Percentiles rank a stretch among this genome's conserved stretches.
Evolutionary conservation across 1,140 invertebrate species (phyloP).

Genomic region (Bombus affinis): DNA sequence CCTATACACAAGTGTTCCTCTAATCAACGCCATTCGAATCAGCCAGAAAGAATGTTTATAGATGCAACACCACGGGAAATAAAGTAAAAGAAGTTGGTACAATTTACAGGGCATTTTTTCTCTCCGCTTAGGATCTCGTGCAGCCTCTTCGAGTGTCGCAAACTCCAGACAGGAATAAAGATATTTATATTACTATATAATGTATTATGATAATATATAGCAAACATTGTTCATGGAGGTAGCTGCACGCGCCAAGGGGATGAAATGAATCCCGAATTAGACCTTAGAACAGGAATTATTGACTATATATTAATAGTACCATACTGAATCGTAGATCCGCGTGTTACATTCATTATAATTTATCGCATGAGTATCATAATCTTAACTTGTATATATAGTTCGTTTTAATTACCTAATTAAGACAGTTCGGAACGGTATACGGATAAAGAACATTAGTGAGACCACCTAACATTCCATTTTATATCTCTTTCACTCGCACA

Average conservation of each 20-base stretch:
- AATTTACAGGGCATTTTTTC: background rate
- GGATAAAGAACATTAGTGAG: slow-evolving; percentile 71
- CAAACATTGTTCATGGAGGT: slow-evolving; percentile 25
- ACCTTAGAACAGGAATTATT: slow-evolving; percentile 64
- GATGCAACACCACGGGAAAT: background rate
- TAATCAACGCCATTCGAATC: background rate
- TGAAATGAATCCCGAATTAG: slow-evolving; percentile 59
- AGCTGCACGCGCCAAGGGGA: slow-evolving; percentile 3
- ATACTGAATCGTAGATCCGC: slow-evolving; percentile 58
- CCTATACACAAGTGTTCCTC: background rate
- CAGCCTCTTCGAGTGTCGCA: background rate
- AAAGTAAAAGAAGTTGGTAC: background rate
- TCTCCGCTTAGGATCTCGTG: background rate
- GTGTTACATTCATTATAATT: slow-evolving; percentile 62
- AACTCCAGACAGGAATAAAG: background rate
- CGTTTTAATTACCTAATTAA: slow-evolving; percentile 72
- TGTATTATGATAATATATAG: background rate
- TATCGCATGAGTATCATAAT: slow-evolving; percentile 63
- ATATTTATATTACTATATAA: background rate
- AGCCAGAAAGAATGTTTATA: background rate
- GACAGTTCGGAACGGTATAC: slow-evolving; percentile 72
- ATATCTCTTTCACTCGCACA: background rate
- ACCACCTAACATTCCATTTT: slow-evolving; percentile 42
- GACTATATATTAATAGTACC: slow-evolving; percentile 68
- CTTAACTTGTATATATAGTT: slow-evolving; percentile 67